Evolutionary conservation across 2,888 invertebrate species (phyloP).

Genomic region (Clusia tigrina): DNA sequence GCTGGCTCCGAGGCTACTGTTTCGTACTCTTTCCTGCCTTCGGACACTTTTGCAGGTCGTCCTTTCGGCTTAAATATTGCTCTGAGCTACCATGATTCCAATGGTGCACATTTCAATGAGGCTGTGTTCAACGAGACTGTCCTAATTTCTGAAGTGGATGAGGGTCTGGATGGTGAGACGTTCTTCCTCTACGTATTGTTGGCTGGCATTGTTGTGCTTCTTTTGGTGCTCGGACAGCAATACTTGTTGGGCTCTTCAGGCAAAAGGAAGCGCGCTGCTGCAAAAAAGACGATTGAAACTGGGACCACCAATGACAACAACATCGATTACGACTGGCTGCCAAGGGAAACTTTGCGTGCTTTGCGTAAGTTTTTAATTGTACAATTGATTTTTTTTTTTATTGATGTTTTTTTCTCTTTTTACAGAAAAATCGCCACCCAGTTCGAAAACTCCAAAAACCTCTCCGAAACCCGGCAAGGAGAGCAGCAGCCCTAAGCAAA

Average conservation of each 20-base stretch:
- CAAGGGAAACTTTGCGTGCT: conserved; percentile 85
- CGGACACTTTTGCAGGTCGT: conserved; percentile 95
- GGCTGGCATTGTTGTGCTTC: conserved; percentile 85
- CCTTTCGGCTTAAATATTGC: conserved; percentile 96
- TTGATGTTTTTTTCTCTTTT: conserved; percentile 43
- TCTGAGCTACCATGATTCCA: conserved; percentile 85
- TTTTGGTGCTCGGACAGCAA: conserved; percentile 89
- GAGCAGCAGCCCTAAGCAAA: conserved; percentile 70
- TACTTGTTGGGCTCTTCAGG: conserved; percentile 85
- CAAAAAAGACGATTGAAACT: conserved; percentile 80
- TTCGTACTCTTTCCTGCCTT: conserved; percentile 92
- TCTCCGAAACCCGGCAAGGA: conserved; percentile 66
- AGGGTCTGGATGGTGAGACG: conserved; percentile 97
- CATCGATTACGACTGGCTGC: conserved; percentile 99
- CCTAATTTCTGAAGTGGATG: conserved; percentile 93
- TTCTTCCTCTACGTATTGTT: conserved; percentile 97
- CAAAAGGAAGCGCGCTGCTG: conserved; percentile 69
- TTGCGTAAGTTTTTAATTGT: conserved; percentile 72
- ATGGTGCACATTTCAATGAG: conserved; percentile 73
- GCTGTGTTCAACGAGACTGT: conserved; percentile 98
- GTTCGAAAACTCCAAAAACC: conserved; percentile 70
- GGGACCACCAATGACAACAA: conserved; percentile 89
- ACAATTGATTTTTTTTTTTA: conserved; percentile 12
- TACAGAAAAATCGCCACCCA: conserved; percentile 75
- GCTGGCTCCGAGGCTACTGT: conserved; percentile 94